Conservation (phyloP, 2,797 vertebrate species). For the Mus minutoides region DNA sequence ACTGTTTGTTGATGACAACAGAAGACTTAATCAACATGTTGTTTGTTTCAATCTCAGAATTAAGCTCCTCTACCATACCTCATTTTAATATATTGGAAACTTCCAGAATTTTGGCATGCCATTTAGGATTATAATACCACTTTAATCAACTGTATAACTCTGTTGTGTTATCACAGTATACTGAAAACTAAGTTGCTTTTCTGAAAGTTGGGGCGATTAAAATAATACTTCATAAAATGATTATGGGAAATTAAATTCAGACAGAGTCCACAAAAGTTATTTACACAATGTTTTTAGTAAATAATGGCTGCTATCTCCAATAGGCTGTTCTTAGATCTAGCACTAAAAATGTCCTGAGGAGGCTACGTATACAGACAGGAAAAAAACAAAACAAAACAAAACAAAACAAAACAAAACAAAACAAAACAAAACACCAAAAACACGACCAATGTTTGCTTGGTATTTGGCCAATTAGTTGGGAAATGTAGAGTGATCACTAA, state of each 20-base stretch:
- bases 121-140: not conserved
- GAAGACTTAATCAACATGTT: conserved; percentile 28
- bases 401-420: too few relatives aligned
- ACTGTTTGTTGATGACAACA: not conserved
- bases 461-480: not conserved
- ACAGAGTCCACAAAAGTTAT: not conserved
- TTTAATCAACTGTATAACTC: not conserved
- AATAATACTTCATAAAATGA: not conserved
- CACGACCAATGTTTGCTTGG: not conserved
- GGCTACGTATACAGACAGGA: not conserved
- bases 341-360: conserved; percentile 18
- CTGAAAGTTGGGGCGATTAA: conserved; percentile 2
- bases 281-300: conserved; percentile 8
- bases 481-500: conserved; percentile 7
- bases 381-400: not conserved
- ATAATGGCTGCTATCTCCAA: not conserved
- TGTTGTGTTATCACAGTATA: conserved; percentile 10
- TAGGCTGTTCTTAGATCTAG: not conserved
- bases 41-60: not conserved
- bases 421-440: too few relatives aligned
- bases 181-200: conserved; percentile 11
- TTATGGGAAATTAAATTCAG: conserved; percentile 25
- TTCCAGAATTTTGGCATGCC: not conserved
- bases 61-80: not conserved
- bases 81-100: conserved; percentile 4